Conservation (phyloP, 2,888 invertebrate species). For the Terebella lapidaria region DNA sequence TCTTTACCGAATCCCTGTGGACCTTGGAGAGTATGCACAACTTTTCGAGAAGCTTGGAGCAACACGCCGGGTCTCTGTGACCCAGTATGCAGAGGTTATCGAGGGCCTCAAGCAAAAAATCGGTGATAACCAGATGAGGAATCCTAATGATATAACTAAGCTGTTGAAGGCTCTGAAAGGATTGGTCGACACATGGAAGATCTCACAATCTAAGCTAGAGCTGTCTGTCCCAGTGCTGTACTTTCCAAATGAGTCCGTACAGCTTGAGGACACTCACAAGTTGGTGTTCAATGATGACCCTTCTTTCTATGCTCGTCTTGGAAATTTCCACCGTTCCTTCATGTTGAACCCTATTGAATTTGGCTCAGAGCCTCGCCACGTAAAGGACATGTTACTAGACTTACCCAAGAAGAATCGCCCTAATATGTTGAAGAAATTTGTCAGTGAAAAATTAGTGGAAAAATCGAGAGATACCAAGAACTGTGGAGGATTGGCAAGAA, state of each 20-base stretch:
- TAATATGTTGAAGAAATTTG: conserved; percentile 22
- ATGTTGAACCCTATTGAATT: conserved; percentile 20
- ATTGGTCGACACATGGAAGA: conserved; percentile 12
- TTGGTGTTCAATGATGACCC: conserved; percentile 25
- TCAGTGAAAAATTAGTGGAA: conserved; percentile 24
- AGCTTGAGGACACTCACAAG: conserved; percentile 11
- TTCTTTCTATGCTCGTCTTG: conserved; percentile 21
- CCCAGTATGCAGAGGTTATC: conserved; percentile 27
- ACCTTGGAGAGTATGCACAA: conserved; percentile 23
- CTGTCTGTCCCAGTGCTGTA: conserved; percentile 8
- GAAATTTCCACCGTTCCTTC: conserved; percentile 17
- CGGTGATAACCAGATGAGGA: conserved; percentile 13
- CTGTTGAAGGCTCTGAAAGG: conserved; percentile 24
- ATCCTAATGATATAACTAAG: conserved; percentile 23
- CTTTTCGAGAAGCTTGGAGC: conserved; percentile 29
- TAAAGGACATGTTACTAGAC: conserved; percentile 14
- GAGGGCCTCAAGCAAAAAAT: conserved; percentile 15
- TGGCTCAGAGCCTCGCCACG: conserved; percentile 8
- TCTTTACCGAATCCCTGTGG: conserved; percentile 26
- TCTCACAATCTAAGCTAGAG: too few relatives aligned
- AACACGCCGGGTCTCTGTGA: conserved; percentile 17
- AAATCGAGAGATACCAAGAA: conserved; percentile 2
- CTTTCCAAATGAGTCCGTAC: conserved; percentile 19
- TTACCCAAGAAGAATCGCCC: conserved; percentile 24
- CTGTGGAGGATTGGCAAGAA: conserved; percentile 13